Evolutionary conservation across 2,797 vertebrate genomes (phyloP), one percentile per base, ranked within the genome.

Genomic region (Erpetoichthys calabaricus): DNA sequence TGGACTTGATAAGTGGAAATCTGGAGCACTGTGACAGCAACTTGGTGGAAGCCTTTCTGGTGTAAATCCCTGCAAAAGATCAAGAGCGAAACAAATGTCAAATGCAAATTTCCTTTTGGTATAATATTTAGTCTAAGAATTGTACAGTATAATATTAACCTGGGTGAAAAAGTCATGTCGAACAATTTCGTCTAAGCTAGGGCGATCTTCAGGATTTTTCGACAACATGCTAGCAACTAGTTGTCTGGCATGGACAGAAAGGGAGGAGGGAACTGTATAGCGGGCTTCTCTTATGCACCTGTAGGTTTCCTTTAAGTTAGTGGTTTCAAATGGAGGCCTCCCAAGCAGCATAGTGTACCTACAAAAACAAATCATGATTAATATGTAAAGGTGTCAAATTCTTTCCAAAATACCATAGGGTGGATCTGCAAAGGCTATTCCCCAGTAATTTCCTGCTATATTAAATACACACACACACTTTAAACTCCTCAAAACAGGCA

Each of bases 341-440:
- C 96, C 96, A 68, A 96, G 70, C 9, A 99, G 76, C 95, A 99
- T 94, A 1, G 96, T 99, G 63, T 97, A 99, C 96, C 95, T 98
- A 73, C 56, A 69, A 59, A 64, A 43, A 4, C 44, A 1, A 41
- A 25, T 25, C 25, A 25, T 25, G 25, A 4, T 58, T 5, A 41
- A 4, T n/a, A 50, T n/a, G 42, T 5, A 56, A 9, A 7, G 52
- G 25, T 9, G 6, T 53, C 8, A 42, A 8, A 10, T 56, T 3
- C 8, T 51, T 51, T 3, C 3, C 49, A 25, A 25, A 25, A 25
- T 25, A 25, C 25, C 25, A 25, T 2, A 25, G 25, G 25, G 2
- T 25, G 1, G 25, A 61, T 52, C 46, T 52, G 61, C 6, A 3
- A 2, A 5, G 41, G 25, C 25, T 25, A 25, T 3, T 2, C 52